These are phyloP conservation scores for Diaphora mendica DNA, from an alignment of 2,888 invertebrate genomes.

Conservation along the genomic window DNA sequence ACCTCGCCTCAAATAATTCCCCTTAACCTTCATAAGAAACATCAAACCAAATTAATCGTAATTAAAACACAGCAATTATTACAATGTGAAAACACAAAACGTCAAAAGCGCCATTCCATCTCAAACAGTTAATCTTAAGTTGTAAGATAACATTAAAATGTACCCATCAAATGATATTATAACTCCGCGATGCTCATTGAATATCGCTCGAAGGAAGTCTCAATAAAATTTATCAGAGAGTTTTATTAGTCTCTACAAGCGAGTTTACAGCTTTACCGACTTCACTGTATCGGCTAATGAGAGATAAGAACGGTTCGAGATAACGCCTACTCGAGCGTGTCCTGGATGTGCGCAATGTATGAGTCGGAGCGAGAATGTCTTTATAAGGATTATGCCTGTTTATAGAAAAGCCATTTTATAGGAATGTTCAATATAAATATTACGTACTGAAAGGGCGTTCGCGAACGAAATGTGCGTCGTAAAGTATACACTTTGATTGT, in stretches of 20 bases:
- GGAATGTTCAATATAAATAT: neutral
- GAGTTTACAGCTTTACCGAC: conserved; percentile 53
- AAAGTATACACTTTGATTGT: neutral
- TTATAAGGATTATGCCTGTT: conserved; percentile 10
- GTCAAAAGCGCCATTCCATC: conserved; percentile 1
- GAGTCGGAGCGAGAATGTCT: conserved; percentile 5
- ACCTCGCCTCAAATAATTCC: too few species aligned
- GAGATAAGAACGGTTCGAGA: conserved; percentile 58
- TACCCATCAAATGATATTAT: conserved; percentile 44
- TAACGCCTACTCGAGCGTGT: conserved; percentile 25
- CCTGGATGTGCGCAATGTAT: conserved; percentile 4
- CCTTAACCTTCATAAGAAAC: neutral
- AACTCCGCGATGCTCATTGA: conserved; percentile 49
- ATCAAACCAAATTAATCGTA: neutral
- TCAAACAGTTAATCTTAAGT: conserved; percentile 16
- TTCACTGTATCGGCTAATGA: conserved; percentile 66
- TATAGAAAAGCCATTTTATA: neutral
- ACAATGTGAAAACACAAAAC: conserved; percentile 9
- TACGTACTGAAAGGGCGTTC: neutral
- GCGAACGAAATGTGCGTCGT: neutral
- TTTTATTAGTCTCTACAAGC: conserved; percentile 64
- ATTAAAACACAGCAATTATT: neutral
- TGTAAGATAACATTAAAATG: conserved; percentile 34
- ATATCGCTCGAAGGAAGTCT: conserved; percentile 30
- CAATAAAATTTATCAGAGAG: conserved; percentile 65